Base-by-base conservation (phyloP, 2,113 vertebrate genomes). In the Piprites chloris region DNA sequence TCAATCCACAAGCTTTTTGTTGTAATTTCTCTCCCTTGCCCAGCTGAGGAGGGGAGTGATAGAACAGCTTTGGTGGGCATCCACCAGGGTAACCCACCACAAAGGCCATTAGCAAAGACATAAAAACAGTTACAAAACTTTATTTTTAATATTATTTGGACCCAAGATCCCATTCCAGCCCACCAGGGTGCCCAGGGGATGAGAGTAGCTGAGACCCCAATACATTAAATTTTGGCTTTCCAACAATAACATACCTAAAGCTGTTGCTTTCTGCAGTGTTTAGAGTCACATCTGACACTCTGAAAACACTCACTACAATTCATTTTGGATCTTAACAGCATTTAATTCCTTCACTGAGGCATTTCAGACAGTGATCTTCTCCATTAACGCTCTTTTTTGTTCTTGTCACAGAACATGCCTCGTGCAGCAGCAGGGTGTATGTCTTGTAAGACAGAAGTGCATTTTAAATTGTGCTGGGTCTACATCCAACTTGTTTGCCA, bases 381-480 rank as follows among this genome's bases (percentile, higher is more conserved):
- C 78, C 28, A 17, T 73, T 33, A 73, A 62, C 0, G 3, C 49
- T 75, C 39, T 22, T 78, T 67, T 67, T 21, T 32, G 71, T 56
- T 67, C 20, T 1, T 53, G 66, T 13, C 66, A 49, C 49, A 66
- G 77, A 68, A 16, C 6, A 3, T 0, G 17, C 44, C 58, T 41
- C 0, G 0, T 49, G 81, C 80, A 72, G 84, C 61, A 79, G 67
- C 9, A 2, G 78, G 49, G 49, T n/a, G 6, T 15, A 2, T 1
- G 6, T 61, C 87, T 83, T 41, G 6, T 24, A n/a, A 79, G 62
- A 15, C 42, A 68, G 14, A 26, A 83, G 37, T 5, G 41, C 77
- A 44, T 66, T 82, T 76, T 49, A 46, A 35, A 72, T 33, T 33
- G 58, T 30, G 7, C 58, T 32, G 62, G 85, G 33, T 69, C 85